A percentile compares a stretch with the other conserved stretches of the same genome.
phyloP scores from a whole-genome alignment of 2,113 vertebrate species.

The Pitta sordida region DNA sequence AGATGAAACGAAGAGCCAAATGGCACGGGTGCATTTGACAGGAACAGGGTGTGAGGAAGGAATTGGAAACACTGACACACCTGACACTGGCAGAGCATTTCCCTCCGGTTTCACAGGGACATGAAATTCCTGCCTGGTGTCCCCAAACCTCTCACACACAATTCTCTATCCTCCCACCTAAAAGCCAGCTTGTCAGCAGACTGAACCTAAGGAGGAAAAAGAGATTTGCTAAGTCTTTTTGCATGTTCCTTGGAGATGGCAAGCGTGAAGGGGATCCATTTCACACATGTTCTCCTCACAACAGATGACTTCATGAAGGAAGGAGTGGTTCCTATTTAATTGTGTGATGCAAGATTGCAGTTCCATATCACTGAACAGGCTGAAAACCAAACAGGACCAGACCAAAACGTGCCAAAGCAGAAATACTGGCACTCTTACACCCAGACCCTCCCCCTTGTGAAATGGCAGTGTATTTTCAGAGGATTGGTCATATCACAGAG shows the following conservation, averaged over 20 bases:
- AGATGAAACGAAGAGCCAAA: not conserved
- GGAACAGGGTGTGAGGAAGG: not conserved
- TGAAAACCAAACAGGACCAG: not conserved
- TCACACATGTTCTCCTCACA: accelerated
- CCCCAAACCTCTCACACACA: not conserved
- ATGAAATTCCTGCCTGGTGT: not conserved
- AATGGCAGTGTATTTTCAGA: not conserved
- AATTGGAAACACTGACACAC: not conserved
- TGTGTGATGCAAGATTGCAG: not conserved
- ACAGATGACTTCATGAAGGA: not conserved
- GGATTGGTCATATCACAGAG: not conserved
- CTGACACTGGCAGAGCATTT: not conserved
- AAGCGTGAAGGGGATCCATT: accelerated
- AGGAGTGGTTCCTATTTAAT: not conserved
- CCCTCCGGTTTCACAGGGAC: not conserved
- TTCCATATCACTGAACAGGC: not conserved
- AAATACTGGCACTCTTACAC: not conserved
- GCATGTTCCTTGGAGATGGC: not conserved
- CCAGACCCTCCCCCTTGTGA: not conserved
- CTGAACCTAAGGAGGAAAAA: not conserved
- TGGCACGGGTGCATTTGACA: not conserved
- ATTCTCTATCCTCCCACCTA: not conserved
- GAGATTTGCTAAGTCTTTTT: not conserved
- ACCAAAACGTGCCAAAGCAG: not conserved
- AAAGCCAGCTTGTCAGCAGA: not conserved